Evolutionary conservation across 1,140 invertebrate species (phyloP), one percentile per base, ranked within the genome.

Genomic region (Drosophila tsacasi): DNA sequence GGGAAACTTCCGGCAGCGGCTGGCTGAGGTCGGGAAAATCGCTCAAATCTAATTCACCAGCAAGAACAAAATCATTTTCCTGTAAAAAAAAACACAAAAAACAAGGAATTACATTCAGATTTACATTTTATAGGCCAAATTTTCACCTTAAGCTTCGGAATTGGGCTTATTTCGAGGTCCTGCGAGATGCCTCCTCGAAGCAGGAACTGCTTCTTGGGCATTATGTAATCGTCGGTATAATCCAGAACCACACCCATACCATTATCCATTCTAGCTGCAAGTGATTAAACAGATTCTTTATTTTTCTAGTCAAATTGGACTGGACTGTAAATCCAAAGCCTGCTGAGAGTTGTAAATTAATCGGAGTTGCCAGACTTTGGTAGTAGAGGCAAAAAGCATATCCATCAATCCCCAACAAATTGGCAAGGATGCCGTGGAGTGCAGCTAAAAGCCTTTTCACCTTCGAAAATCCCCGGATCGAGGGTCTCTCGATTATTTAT

Each of bases 391-490:
- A 49, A 79, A 75, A 67, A 46, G 49, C 55, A 49, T 49, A n/a
- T 42, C 57, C 42, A 67, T 67, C 52, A 63, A 65, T 50, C 37
- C 40, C 30, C 57, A 63, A 75, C 42, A 71, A 83, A 74, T 79
- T 79, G 75, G 54, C 32, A 57, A 39, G 21, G 27, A 15, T 12
- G 19, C 25, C 59, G 19, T 46, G 12, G 21, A 32, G 19, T 69
- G 69, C 80, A 66, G 73, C 67, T 84, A 84, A 84, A 84, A 84
- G 81, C 81, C 63, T 77, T 83, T 79, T 37, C 25, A 47, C 37
- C 23, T 30, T 9, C 27, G 27, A 39, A 76, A 57, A 46, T 50
- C 46, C 17, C 52, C 47, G 21, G 49, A 37, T 44, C 37, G 10
- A 40, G 54, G 39, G 4, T 27, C 9, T n/a, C 52, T 63, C 59